Evolutionary conservation across 2,113 vertebrate species (phyloP).

Genomic region (Marmota flaviventris): DNA sequence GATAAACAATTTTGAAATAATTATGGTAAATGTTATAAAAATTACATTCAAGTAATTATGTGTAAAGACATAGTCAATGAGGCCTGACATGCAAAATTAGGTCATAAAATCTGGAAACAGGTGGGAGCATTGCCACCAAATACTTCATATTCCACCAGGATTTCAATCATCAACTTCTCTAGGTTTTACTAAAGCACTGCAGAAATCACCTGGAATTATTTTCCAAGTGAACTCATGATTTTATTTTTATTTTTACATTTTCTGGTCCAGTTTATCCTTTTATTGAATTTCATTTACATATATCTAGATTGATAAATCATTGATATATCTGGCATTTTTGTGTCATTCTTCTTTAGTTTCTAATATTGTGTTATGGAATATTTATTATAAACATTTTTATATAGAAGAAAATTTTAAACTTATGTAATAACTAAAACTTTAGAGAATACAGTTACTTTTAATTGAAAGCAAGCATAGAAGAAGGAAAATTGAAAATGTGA

Average conservation of each 20-base stretch:
- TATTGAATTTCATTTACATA: not conserved
- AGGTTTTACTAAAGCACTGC: not conserved
- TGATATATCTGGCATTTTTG: not conserved
- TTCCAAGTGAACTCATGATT: not conserved
- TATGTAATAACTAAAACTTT: not conserved
- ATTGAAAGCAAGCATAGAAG: not conserved
- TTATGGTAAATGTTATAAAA: not conserved
- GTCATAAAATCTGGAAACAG: not conserved
- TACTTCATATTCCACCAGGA: not conserved
- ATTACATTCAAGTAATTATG: not conserved
- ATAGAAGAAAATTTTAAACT: constrained; percentile 12
- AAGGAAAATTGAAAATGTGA: not conserved
- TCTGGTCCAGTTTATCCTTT: not conserved
- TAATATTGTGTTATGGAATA: constrained; percentile 5
- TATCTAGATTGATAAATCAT: not conserved
- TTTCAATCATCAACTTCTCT: not conserved
- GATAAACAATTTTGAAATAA: constrained; percentile 33
- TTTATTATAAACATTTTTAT: constrained; percentile 54
- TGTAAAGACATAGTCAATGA: not conserved
- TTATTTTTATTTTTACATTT: not conserved
- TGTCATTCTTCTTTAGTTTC: constrained; percentile 4
- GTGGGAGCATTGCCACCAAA: not conserved
- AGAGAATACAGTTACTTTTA: constrained; percentile 23
- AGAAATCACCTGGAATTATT: not conserved
- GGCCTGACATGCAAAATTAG: not conserved